Percentiles rank a stretch among this genome's conserved stretches.
Conservation (phyloP, 2,797 vertebrate species). For the Aulostomus chinensis region DNA sequence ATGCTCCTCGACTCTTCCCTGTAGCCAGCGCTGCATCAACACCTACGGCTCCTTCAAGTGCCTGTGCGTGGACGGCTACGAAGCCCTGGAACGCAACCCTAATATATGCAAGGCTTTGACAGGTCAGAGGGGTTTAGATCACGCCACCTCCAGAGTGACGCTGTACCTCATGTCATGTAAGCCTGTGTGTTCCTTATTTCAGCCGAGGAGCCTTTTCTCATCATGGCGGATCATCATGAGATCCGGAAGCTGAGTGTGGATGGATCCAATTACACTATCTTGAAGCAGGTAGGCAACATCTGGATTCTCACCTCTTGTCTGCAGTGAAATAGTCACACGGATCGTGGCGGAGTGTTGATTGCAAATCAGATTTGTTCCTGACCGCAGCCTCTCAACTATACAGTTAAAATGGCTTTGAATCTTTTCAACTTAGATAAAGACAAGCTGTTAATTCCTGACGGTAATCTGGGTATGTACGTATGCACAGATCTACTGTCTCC, state of each 20-base stretch:
- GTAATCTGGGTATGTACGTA: no score
- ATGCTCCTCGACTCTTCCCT: slow-evolving; percentile 91
- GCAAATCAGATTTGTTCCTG: no score
- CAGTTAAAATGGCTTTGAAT: no score
- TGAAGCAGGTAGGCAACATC: slow-evolving; percentile 88
- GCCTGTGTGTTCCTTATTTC: slow-evolving; percentile 26
- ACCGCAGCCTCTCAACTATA: no score
- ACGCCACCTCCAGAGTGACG: not conserved
- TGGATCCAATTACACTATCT: slow-evolving; percentile 96
- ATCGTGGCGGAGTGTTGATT: no score
- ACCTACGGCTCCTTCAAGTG: slow-evolving; percentile 96
- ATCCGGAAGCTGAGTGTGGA: slow-evolving; percentile 98
- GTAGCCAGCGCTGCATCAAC: slow-evolving; percentile 97
- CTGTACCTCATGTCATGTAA: slow-evolving; percentile 11
- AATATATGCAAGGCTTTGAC: slow-evolving; percentile 94
- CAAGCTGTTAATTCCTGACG: no score
- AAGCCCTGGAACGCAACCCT: slow-evolving; percentile 85
- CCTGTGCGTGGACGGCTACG: slow-evolving; percentile 92
- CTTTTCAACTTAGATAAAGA: no score
- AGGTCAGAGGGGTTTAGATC: slow-evolving; percentile 72
- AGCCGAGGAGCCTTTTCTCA: slow-evolving; percentile 97
- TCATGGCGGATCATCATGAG: slow-evolving; percentile 98
- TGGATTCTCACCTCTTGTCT: not conserved
- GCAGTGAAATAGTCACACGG: not conserved
- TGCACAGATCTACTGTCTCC: no score